Base-by-base conservation (phyloP, 2,888 invertebrate species). In the Leucania comma region DNA sequence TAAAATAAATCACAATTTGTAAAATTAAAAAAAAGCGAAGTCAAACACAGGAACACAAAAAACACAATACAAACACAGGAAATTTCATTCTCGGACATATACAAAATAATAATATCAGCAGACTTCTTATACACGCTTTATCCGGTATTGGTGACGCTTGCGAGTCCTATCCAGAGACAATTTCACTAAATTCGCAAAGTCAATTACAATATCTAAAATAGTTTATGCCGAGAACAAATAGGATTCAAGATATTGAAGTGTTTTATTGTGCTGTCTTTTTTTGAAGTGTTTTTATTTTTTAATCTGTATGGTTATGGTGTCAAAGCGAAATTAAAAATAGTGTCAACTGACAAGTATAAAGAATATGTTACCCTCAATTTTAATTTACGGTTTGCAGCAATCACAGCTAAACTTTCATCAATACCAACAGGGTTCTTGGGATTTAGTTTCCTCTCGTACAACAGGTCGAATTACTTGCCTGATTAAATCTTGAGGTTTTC, bases 401-500 rank as follows among this genome's bases (percentile, higher is more conserved):
- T 35, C 10, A 8, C 50, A 24, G 8, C 10, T 2, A 51, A 57
- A 48, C 32, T 56, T 72, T 61, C 12, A 51, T 61, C 1, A 50
- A 59, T 42, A 48, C 53, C 10, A 57, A 20, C 12, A 14, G 17
- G 22, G 22, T 46, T 62, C 42, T 58, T 32, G 14, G 5, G 58
- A 53, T 38, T 32, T 10, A 51, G 14, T 63, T 59, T 51, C 14
- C 1, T 62, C 35, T 66, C 24, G 42, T 51, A 35, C 46, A 38
- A 24, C 70, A 26, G 42, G 60, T 63, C 22, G 29, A 50, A 54
- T 51, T 48, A 60, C 53, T 63, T 10, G 50, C 51, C 17, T 65
- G 26, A 68, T 62, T 72, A 73, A 75, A 66, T 61, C 57, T 54
- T 63, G 9, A 51, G 56, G 58, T 72, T 78, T 70, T 75, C 62